These are phyloP conservation scores for Tenodera sinensis DNA, from an alignment of 2,888 invertebrate species.

Conservation along the genomic window DNA sequence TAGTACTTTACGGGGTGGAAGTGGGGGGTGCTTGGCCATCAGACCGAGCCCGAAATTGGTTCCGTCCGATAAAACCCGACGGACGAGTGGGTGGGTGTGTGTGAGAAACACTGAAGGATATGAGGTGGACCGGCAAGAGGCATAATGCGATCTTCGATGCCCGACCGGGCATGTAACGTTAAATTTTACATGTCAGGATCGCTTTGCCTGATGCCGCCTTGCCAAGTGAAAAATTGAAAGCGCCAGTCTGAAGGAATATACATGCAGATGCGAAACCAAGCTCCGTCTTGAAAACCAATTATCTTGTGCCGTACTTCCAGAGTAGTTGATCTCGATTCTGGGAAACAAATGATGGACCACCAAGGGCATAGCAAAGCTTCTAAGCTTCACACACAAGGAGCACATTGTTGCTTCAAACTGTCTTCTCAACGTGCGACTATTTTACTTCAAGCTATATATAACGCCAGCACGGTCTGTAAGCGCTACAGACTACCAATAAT, in stretches of 20 bases:
- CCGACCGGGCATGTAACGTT: conserved; percentile 12
- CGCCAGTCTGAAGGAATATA: neutral
- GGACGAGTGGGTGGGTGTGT: neutral
- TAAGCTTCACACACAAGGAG: too few relatives aligned
- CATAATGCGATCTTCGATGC: conserved; percentile 2
- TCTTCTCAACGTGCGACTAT: too few relatives aligned
- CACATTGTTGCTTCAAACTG: too few relatives aligned
- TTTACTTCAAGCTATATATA: too few relatives aligned
- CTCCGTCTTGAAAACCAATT: neutral
- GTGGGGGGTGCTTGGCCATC: neutral
- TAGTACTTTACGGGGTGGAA: neutral
- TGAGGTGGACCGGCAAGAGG: neutral
- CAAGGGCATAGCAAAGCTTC: too few relatives aligned
- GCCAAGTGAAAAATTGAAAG: conserved; percentile 4
- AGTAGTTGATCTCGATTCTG: neutral
- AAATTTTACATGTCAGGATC: conserved; percentile 11
- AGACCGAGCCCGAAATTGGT: neutral
- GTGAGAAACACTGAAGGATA: neutral
- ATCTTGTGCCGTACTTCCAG: neutral
- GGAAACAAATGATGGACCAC: neutral
- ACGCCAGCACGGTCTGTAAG: too few relatives aligned
- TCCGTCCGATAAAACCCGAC: neutral
- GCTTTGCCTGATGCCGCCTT: neutral
- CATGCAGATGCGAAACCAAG: neutral
- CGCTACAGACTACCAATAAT: too few relatives aligned